These are phyloP conservation scores for Adela reaumurella DNA, from an alignment of 2,888 invertebrate species.

Conservation along the genomic window DNA sequence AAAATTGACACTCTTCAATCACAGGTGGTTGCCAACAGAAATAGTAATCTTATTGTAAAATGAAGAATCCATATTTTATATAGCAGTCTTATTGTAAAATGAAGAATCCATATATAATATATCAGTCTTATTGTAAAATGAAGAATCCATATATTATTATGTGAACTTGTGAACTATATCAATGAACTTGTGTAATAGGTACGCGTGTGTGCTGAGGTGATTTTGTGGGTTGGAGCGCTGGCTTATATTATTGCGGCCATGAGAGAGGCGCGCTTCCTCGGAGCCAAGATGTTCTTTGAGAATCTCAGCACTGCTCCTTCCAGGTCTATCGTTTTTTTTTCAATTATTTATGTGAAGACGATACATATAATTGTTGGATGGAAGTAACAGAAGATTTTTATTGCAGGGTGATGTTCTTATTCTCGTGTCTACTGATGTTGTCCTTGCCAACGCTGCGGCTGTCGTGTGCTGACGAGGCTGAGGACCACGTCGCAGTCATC, in stretches of 20 bases:
- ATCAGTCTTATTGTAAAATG: too few species aligned
- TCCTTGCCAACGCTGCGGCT: constrained; percentile 80
- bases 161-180: too few species aligned
- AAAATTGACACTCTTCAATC: constrained; percentile 57
- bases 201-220: constrained; percentile 72
- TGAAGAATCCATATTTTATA: too few species aligned
- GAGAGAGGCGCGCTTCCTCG: constrained; percentile 86
- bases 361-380: too few species aligned
- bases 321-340: constrained; percentile 19
- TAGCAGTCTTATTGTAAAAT: too few species aligned
- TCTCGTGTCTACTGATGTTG: constrained; percentile 87
- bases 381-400: too few species aligned
- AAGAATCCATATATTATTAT: too few species aligned
- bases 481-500: constrained; percentile 87
- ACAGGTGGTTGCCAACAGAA: constrained; percentile 25
- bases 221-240: constrained; percentile 78
- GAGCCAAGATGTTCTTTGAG: constrained; percentile 90
- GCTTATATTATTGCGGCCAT: constrained; percentile 81
- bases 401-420: constrained; percentile 83
- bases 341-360: not conserved
- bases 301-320: constrained; percentile 73
- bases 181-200: too few species aligned
- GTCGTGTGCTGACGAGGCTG: constrained; percentile 79
- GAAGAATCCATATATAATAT: too few species aligned
- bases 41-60: too few species aligned